phyloP scores from a whole-genome alignment of 1,140 invertebrate species.

The Euschistus heros region DNA sequence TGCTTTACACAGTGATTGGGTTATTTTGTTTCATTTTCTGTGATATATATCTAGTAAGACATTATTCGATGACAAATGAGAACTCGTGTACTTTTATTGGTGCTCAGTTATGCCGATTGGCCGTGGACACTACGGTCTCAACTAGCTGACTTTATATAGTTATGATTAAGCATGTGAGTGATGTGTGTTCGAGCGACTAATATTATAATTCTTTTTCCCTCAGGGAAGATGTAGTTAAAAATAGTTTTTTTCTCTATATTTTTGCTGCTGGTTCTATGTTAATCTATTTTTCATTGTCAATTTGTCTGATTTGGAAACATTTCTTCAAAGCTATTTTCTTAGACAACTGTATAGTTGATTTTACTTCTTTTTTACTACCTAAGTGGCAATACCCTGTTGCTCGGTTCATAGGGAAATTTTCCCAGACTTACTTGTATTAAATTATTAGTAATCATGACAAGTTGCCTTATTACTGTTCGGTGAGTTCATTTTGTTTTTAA shows the following conservation, averaged over 20 bases:
- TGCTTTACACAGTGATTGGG: slow-evolving; percentile 33
- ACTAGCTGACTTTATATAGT: slow-evolving; percentile 27
- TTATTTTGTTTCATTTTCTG: slow-evolving; percentile 32
- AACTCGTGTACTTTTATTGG: slow-evolving; percentile 29
- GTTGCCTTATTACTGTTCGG: slow-evolving; percentile 33
- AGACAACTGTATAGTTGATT: slow-evolving; percentile 21
- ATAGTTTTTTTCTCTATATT: slow-evolving; percentile 22
- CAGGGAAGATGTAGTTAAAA: slow-evolving; percentile 24
- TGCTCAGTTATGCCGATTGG: slow-evolving; percentile 30
- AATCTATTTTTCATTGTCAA: slow-evolving; percentile 25
- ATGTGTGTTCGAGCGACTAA: slow-evolving; percentile 22
- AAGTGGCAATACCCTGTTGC: slow-evolving; percentile 24
- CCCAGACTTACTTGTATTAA: slow-evolving; percentile 25
- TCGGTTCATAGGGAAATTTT: slow-evolving; percentile 23
- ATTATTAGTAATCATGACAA: slow-evolving; percentile 29
- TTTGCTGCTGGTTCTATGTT: slow-evolving; percentile 25
- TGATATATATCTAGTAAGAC: slow-evolving; percentile 30
- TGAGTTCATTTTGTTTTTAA: slow-evolving; percentile 28
- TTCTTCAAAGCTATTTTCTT: slow-evolving; percentile 31
- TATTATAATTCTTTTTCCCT: slow-evolving; percentile 25
- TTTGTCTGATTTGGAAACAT: slow-evolving; percentile 28
- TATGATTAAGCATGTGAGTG: slow-evolving; percentile 25
- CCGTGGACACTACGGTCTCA: slow-evolving; percentile 22
- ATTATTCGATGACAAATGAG: slow-evolving; percentile 24
- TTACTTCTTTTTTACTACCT: slow-evolving; percentile 14